Conservation (phyloP, 2,797 vertebrate genomes). For the Pygocentrus nattereri region DNA sequence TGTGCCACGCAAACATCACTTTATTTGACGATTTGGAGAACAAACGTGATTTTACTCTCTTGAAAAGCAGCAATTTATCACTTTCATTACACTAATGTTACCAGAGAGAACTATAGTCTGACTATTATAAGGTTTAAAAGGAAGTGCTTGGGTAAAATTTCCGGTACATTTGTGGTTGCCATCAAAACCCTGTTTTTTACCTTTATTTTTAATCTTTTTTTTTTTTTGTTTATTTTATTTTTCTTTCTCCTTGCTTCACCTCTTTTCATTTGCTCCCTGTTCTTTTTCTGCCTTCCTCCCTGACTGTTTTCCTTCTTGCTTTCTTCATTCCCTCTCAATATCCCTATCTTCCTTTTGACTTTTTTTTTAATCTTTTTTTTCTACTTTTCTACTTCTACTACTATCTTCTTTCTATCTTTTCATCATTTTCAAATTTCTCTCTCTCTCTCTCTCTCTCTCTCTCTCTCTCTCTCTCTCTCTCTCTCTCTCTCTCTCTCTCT, state of each 20-base stretch:
- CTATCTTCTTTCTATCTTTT: too few relatives aligned
- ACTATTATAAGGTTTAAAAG: background rate
- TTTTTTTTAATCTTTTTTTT: too few relatives aligned
- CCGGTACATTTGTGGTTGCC: background rate
- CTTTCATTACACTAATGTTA: background rate
- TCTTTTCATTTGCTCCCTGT: background rate
- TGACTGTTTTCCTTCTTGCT: background rate
- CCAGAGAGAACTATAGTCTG: background rate
- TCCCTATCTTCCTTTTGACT: background rate
- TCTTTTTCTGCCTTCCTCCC: background rate
- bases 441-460: background rate
- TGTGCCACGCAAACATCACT: background rate
- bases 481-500: background rate
- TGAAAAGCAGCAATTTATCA: constrained; percentile 8
- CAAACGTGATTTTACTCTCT: background rate
- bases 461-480: background rate
- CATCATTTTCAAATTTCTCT: background rate
- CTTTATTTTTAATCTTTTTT: too few relatives aligned
- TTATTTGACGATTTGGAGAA: background rate
- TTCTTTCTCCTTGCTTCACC: too few relatives aligned
- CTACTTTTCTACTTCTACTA: too few relatives aligned
- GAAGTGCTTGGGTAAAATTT: background rate
- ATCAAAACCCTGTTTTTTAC: background rate
- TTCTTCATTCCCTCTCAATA: background rate
- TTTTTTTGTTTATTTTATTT: too few relatives aligned